Conservation (phyloP, 2,888 invertebrate species). For the Phengaris alcon region DNA sequence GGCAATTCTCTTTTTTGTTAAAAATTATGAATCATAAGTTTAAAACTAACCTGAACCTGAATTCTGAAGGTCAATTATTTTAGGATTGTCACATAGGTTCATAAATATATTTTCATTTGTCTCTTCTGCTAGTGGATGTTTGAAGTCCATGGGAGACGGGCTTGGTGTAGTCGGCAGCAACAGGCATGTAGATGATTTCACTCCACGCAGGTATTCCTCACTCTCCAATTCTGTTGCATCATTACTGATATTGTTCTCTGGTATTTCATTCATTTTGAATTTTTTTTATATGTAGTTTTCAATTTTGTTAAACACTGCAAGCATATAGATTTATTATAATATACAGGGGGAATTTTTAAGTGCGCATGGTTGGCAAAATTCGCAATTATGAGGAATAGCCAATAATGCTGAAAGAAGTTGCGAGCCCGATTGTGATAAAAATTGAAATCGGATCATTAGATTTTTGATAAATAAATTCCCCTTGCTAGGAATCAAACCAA, state of each 20-base stretch:
- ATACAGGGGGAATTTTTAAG: no score
- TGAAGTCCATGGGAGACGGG: constrained; percentile 79
- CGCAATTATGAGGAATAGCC: no score
- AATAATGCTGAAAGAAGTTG: no score
- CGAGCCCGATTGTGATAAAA: no score
- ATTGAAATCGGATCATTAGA: no score
- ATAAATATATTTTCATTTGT: constrained; percentile 70
- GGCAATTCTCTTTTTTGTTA: no score
- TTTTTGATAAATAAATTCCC: no score
- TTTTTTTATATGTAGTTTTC: neutral
- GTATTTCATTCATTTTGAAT: constrained; percentile 54
- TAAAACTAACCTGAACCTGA: constrained; percentile 61
- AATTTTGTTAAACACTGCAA: no score
- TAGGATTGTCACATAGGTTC: constrained; percentile 56
- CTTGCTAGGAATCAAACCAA: no score
- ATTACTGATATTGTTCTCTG: constrained; percentile 52
- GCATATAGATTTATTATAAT: no score
- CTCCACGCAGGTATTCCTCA: constrained; percentile 76
- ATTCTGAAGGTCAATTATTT: constrained; percentile 56
- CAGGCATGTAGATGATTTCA: constrained; percentile 83
- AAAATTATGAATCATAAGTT: neutral
- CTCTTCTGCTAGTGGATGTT: constrained; percentile 80
- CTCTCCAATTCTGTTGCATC: constrained; percentile 57
- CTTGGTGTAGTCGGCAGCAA: constrained; percentile 80
- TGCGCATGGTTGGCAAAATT: no score